phyloP scores from a whole-genome alignment of 2,888 invertebrate genomes.

The Rhimphoctona megacephalus region DNA sequence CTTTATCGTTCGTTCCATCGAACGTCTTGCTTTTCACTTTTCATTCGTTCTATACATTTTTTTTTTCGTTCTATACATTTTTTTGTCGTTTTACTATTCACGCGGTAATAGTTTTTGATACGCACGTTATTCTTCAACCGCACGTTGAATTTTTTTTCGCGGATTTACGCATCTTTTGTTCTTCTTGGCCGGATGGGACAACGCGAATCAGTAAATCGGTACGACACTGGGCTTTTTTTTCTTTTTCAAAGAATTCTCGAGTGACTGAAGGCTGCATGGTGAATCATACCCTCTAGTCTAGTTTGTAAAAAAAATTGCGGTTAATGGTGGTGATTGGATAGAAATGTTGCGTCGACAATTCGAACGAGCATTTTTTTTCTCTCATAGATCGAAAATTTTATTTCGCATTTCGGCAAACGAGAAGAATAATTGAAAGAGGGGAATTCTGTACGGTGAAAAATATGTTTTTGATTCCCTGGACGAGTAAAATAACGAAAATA shows the following conservation, averaged over 20 bases:
- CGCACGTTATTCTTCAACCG: constrained; percentile 19
- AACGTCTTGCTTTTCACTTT: constrained; percentile 60
- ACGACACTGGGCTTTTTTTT: constrained; percentile 47
- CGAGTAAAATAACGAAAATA: neutral
- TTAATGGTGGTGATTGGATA: constrained; percentile 45
- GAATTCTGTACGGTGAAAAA: neutral
- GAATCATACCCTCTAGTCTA: constrained; percentile 79
- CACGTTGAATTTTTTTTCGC: constrained; percentile 23
- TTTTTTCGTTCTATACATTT: too few species aligned
- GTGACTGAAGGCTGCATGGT: constrained; percentile 82
- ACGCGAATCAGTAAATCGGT: constrained; percentile 55
- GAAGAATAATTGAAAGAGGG: neutral
- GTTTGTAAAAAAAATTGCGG: constrained; percentile 53
- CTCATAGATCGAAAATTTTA: neutral
- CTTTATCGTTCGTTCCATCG: constrained; percentile 36
- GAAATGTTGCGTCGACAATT: constrained; percentile 70
- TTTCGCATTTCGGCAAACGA: neutral
- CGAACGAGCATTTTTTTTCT: constrained; percentile 55
- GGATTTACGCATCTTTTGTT: constrained; percentile 46
- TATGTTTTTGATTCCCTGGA: neutral
- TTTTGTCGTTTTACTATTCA: constrained; percentile 22
- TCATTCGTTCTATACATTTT: constrained; percentile 44
- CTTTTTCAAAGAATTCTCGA: constrained; percentile 54
- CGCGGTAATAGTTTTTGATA: neutral
- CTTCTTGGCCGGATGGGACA: constrained; percentile 58